Conservation (phyloP, 2,888 invertebrate species). For the Melipona bicolor region DNA sequence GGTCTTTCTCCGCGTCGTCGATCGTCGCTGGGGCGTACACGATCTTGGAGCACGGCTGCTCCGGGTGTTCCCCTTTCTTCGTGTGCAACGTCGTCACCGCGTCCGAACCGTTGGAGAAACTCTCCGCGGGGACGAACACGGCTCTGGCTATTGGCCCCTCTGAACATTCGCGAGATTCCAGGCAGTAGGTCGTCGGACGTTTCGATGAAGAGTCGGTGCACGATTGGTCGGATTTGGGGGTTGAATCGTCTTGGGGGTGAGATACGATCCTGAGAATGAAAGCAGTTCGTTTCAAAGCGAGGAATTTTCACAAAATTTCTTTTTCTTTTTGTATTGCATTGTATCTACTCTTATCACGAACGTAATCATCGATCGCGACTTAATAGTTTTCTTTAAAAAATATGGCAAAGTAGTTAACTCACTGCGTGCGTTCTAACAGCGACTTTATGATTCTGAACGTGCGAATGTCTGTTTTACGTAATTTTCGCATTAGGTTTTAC, state of each 20-base stretch:
- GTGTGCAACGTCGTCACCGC: slow-evolving; percentile 43
- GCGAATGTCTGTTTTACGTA: too few relatives aligned
- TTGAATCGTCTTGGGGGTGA: slow-evolving; percentile 23
- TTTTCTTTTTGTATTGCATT: too few relatives aligned
- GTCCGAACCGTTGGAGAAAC: slow-evolving; percentile 1
- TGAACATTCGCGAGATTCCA: slow-evolving; percentile 56
- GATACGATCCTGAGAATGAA: slow-evolving; percentile 52
- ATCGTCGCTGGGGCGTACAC: not conserved
- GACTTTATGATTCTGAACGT: too few relatives aligned
- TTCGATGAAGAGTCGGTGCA: too few relatives aligned
- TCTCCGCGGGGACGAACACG: slow-evolving; percentile 14
- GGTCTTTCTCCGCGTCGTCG: not conserved
- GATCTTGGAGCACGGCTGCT: slow-evolving; percentile 27
- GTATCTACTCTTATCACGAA: too few relatives aligned
- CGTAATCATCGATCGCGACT: too few relatives aligned
- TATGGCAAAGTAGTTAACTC: too few relatives aligned
- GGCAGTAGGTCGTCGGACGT: slow-evolving; percentile 33
- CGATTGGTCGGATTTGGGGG: not conserved
- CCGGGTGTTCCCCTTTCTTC: slow-evolving; percentile 6
- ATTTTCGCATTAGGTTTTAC: too few relatives aligned
- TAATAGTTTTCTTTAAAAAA: too few relatives aligned
- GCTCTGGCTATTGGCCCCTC: slow-evolving; percentile 49
- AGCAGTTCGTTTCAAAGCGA: not conserved
- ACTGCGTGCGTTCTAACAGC: too few relatives aligned
- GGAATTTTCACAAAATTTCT: too few relatives aligned